Base-by-base conservation (phyloP, 2,113 vertebrate species). In the Rutilus rutilus region DNA sequence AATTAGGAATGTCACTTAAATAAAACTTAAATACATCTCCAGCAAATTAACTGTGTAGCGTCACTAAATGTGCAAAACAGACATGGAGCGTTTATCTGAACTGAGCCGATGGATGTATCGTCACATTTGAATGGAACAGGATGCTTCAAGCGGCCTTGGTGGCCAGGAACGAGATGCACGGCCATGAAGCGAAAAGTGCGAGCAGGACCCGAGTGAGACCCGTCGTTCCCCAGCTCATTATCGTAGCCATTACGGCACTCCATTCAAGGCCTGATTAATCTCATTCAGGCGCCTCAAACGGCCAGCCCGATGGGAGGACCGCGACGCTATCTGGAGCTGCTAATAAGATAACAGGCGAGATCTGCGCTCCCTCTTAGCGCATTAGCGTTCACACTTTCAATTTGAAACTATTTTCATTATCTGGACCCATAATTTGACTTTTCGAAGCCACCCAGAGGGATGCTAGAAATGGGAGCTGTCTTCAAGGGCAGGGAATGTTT, bases 391-490 rank as follows among this genome's bases (percentile, higher is more conserved):
- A 91, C 92, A 89, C 92, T 93, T 94, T 93, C 93, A 94, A 94
- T 94, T 94, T 94, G 89, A 94, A 94, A 95, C 91, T 92, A 94
- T 95, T 94, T 93, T 93, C 93, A 94, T 95, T 94, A 94, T 94
- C 92, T 92, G 90, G 84, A 83, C 86, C 90, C 87, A 90, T 94
- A 94, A 95, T 95, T 94, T 93, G 90, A 92, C 91, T 92, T 90
- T 86, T 90, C 90, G 90, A 87, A 21, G 62, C 90, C 91, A 90
- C 93, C 92, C 92, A 90, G 90, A 91, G 92, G 93, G 93, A 93
- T 85, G 91, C 84, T 84, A 89, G 89, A 92, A 92, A 93, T 89
- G 88, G 91, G 92, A 91, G 88, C 89, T 92, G 86, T 87, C 91
- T 92, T 93, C 92, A 92, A 93, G 93, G 93, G 92, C 92, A 92